Evolutionary conservation across 1,140 invertebrate species (phyloP).

Genomic region (Drosophila busckii): DNA sequence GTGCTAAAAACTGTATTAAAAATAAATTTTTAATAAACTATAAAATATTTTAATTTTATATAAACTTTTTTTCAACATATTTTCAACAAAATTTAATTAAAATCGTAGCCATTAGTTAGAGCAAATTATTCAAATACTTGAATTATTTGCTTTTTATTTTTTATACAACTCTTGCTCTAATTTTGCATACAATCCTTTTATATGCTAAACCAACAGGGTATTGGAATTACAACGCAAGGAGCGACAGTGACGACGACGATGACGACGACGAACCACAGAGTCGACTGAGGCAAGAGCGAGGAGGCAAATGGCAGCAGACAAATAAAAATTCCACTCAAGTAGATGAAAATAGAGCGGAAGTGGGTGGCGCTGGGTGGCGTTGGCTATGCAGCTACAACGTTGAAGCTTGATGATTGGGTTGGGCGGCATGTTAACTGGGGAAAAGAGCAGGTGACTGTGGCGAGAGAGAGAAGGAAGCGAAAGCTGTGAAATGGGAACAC

Average conservation of each 20-base stretch:
- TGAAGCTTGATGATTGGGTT: too few species aligned
- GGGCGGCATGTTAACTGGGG: slow-evolving; percentile 23
- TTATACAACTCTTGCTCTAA: too few species aligned
- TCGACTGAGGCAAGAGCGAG: slow-evolving; percentile 6
- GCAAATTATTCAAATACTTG: too few species aligned
- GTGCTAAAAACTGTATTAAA: too few species aligned
- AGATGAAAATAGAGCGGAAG: slow-evolving; percentile 64
- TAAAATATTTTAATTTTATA: too few species aligned
- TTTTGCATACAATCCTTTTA: too few species aligned
- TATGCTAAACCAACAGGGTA: slow-evolving; percentile 13
- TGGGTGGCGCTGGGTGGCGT: slow-evolving; percentile 34
- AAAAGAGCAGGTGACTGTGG: slow-evolving; percentile 18
- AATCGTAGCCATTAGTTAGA: too few species aligned
- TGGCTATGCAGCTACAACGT: not conserved
- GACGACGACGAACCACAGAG: slow-evolving; percentile 9
- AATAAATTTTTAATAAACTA: too few species aligned
- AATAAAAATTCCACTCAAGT: slow-evolving; percentile 71
- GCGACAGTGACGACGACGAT: slow-evolving; percentile 1
- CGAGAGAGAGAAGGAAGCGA: slow-evolving; percentile 14
- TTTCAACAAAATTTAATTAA: too few species aligned
- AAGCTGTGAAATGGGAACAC: slow-evolving; percentile 47
- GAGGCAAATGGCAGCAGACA: slow-evolving; percentile 38
- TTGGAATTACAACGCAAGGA: slow-evolving; percentile 8
- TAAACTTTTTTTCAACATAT: too few species aligned
- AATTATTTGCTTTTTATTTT: too few species aligned